Evolutionary conservation across 2,113 vertebrate genomes (phyloP).

Genomic region (Cynocephalus volans): DNA sequence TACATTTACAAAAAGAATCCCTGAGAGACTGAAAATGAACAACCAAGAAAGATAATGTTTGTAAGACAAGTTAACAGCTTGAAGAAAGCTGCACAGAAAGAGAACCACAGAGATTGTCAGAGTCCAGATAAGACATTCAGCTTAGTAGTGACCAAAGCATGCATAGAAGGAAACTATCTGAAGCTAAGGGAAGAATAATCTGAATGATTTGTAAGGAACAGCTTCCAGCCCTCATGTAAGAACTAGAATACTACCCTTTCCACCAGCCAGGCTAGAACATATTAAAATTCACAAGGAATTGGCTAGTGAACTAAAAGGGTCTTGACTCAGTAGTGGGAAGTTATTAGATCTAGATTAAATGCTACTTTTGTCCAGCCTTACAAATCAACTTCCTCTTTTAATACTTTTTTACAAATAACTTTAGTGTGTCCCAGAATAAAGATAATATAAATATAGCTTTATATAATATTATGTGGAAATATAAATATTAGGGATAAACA

Average conservation of each 20-base stretch:
- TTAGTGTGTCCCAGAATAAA: background rate
- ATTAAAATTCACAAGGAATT: background rate
- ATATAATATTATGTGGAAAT: background rate
- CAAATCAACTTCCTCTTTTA: background rate
- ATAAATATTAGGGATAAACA: background rate
- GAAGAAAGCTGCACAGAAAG: background rate
- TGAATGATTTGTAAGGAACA: background rate
- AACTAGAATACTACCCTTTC: background rate
- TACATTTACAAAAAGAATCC: background rate
- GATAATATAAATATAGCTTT: background rate
- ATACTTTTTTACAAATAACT: background rate
- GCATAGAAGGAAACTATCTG: background rate
- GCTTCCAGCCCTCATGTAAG: background rate
- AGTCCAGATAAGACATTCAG: background rate
- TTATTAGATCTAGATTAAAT: conserved; percentile 41
- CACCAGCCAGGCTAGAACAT: background rate
- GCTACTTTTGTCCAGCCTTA: background rate
- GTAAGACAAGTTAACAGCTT: background rate
- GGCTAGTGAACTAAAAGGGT: background rate
- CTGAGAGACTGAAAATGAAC: background rate
- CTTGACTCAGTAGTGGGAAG: background rate
- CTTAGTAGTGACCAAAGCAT: background rate
- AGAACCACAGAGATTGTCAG: background rate
- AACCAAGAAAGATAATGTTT: background rate
- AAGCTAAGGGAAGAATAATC: background rate